Percentiles rank a stretch among this genome's conserved stretches.
Conservation (phyloP, 2,888 invertebrate species). For the Ophioninae sp. region DNA sequence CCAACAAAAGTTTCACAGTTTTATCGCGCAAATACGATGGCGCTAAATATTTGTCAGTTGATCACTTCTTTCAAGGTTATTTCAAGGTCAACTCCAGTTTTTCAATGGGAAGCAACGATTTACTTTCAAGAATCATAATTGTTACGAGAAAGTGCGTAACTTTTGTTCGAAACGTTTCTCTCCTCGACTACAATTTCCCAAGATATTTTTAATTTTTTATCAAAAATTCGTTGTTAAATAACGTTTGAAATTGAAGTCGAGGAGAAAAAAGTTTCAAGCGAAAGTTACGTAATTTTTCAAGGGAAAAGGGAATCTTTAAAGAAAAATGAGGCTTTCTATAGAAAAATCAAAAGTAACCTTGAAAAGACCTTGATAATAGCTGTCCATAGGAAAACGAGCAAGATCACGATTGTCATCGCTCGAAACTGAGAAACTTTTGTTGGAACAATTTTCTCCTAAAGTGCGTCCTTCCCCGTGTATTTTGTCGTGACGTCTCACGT, state of each 20-base stretch:
- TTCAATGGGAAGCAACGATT: background rate
- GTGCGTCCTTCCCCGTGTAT: background rate
- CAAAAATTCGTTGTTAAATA: background rate
- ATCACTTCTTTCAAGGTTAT: background rate
- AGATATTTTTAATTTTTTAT: background rate
- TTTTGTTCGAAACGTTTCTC: background rate
- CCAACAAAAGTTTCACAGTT: background rate
- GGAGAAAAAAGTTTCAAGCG: background rate
- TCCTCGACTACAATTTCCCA: background rate
- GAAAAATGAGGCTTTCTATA: background rate
- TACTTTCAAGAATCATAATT: background rate
- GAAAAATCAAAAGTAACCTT: background rate
- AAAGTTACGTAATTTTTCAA: background rate
- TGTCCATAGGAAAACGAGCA: background rate
- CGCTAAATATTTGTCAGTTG: background rate
- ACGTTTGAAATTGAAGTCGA: background rate
- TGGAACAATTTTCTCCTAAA: background rate
- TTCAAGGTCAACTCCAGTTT: background rate
- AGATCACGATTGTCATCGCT: background rate
- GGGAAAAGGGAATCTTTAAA: background rate
- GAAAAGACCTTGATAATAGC: background rate
- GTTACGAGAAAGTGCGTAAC: background rate
- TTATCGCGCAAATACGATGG: background rate
- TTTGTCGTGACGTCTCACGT: background rate
- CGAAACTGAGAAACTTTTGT: background rate